Evolutionary conservation across 2,113 vertebrate species (phyloP).

Genomic region (Daphoenositta chrysoptera): DNA sequence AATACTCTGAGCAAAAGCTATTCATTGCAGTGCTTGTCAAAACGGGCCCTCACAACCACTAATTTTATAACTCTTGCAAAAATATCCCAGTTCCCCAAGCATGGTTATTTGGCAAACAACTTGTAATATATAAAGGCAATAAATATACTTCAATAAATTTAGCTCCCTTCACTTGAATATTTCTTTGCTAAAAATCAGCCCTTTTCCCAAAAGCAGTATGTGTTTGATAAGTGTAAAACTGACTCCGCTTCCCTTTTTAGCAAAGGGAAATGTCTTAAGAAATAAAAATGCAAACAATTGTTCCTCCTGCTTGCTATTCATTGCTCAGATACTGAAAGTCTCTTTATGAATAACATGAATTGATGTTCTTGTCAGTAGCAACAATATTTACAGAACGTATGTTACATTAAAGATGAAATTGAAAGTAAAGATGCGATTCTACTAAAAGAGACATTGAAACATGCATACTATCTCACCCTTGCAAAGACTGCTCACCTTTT

Average conservation of each 20-base stretch:
- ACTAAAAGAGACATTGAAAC: constrained; percentile 1
- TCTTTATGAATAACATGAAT: constrained; percentile 57
- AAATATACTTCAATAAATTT: background rate
- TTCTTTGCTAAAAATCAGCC: background rate
- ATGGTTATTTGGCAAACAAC: background rate
- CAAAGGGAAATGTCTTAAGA: background rate
- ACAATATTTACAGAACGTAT: constrained; percentile 61
- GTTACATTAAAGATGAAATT: constrained; percentile 49
- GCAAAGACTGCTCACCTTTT: constrained; percentile 8
- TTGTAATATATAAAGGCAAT: background rate
- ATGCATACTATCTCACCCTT: background rate
- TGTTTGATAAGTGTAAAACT: background rate
- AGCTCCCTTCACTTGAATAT: background rate
- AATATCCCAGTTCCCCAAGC: background rate
- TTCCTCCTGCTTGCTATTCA: constrained; percentile 25
- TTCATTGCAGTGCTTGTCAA: background rate
- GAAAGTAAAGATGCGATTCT: constrained; percentile 20
- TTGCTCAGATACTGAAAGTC: constrained; percentile 32
- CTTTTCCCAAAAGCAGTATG: background rate
- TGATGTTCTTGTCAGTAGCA: constrained; percentile 63
- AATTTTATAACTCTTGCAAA: background rate
- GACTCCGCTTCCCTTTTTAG: background rate
- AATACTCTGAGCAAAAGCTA: background rate
- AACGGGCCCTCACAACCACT: background rate
- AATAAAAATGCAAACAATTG: constrained; percentile 21